These are phyloP conservation scores for Ethmia dodecea DNA, from an alignment of 2,888 invertebrate genomes.

Conservation along the genomic window DNA sequence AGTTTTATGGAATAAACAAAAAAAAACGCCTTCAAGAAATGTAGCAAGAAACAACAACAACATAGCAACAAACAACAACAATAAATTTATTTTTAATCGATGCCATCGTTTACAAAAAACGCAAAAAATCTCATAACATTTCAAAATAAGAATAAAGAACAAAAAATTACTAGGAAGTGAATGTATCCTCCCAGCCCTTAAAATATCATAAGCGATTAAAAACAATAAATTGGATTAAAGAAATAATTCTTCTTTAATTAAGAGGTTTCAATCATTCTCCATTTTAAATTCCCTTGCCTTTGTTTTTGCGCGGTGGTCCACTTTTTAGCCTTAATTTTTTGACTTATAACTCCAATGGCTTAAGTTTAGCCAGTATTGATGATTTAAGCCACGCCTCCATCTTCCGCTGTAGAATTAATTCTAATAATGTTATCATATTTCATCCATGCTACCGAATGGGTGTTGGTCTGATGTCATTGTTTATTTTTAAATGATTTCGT, in stretches of 20 bases:
- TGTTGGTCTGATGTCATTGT: slow-evolving; percentile 50
- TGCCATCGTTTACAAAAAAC: too few relatives aligned
- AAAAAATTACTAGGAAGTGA: too few relatives aligned
- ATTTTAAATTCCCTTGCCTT: slow-evolving; percentile 18
- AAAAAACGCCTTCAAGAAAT: too few relatives aligned
- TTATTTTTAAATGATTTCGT: slow-evolving; percentile 31
- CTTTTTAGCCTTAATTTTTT: slow-evolving; percentile 27
- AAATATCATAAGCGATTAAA: too few relatives aligned
- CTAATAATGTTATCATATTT: slow-evolving; percentile 47
- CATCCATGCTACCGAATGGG: slow-evolving; percentile 53
- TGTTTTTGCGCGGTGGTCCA: slow-evolving; percentile 25
- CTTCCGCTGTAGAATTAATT: slow-evolving; percentile 42
- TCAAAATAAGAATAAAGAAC: too few relatives aligned
- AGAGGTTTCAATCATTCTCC: slow-evolving; percentile 40
- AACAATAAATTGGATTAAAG: slow-evolving; percentile 27
- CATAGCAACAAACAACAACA: too few relatives aligned
- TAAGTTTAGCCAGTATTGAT: slow-evolving; percentile 38
- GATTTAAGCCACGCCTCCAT: slow-evolving; percentile 37
- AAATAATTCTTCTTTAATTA: slow-evolving; percentile 44
- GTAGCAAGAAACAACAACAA: too few relatives aligned
- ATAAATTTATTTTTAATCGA: too few relatives aligned
- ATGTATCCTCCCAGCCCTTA: too few relatives aligned
- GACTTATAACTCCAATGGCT: slow-evolving; percentile 20
- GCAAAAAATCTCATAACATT: too few relatives aligned
- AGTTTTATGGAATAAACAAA: too few relatives aligned